Conservation (phyloP, 2,888 invertebrate genomes). For the Drosophila parthenogenetica region DNA sequence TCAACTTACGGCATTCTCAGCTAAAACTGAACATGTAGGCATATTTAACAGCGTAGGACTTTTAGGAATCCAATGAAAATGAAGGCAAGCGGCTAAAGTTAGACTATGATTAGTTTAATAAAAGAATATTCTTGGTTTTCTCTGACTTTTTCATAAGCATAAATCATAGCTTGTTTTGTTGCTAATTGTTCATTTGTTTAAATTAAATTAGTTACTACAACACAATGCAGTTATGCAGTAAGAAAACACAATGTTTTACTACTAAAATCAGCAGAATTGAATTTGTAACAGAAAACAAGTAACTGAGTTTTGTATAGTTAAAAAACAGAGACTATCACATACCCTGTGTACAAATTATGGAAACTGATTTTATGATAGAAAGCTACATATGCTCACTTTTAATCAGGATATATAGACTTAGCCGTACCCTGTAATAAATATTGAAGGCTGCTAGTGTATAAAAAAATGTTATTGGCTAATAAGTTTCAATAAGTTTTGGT, state of each 20-base stretch:
- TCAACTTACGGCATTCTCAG: conserved; percentile 27
- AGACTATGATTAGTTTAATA: too few species aligned
- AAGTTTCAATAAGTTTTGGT: too few species aligned
- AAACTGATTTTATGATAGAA: too few species aligned
- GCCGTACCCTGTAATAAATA: conserved; percentile 21
- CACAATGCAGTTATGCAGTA: conserved; percentile 38
- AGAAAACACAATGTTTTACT: conserved; percentile 45
- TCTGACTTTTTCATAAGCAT: too few species aligned
- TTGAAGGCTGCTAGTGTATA: not conserved
- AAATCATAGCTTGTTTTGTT: not conserved
- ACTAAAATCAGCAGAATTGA: conserved; percentile 47
- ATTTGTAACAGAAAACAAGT: conserved; percentile 27
- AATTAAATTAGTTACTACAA: conserved; percentile 29
- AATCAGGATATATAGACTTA: too few species aligned
- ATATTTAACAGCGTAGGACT: conserved; percentile 4
- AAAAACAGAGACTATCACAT: not conserved
- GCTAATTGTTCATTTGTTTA: not conserved
- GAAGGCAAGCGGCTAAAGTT: not conserved
- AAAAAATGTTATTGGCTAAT: too few species aligned
- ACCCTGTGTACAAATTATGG: conserved; percentile 12
- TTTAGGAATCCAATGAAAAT: conserved; percentile 6
- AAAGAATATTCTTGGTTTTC: not conserved
- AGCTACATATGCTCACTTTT: too few species aligned
- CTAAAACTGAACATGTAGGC: conserved; percentile 12
- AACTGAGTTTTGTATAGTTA: not conserved